Conservation (phyloP, 2,797 vertebrate genomes). For the Miichthys miiuy region DNA sequence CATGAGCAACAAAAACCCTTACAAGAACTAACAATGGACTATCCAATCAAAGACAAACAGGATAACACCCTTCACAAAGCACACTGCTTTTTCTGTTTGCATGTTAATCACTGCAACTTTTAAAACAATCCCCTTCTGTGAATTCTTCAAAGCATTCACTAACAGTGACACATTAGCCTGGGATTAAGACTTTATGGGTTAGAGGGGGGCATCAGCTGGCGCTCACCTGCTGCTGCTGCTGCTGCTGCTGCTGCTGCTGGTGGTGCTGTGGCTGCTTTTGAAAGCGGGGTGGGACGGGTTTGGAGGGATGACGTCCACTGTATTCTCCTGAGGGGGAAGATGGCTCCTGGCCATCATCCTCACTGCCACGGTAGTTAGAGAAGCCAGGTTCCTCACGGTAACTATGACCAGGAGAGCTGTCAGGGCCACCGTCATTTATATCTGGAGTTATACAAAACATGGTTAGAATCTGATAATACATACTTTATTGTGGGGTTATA, state of each 20-base stretch:
- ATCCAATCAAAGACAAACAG: slow-evolving; percentile 20
- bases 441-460: slow-evolving; percentile 50
- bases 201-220: slow-evolving; percentile 3
- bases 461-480: neutral
- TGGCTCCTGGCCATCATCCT: slow-evolving; percentile 89
- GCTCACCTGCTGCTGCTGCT: slow-evolving; percentile 77
- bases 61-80: neutral
- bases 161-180: slow-evolving; percentile 20
- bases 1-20: neutral
- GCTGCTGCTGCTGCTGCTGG: slow-evolving; percentile 74
- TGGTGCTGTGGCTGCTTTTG: slow-evolving; percentile 88
- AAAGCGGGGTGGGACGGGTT: slow-evolving; percentile 93
- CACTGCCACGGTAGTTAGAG: slow-evolving; percentile 80
- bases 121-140: slow-evolving; percentile 3
- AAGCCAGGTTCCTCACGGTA: slow-evolving; percentile 81
- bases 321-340: slow-evolving; percentile 91
- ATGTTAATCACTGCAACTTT: neutral
- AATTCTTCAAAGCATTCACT: slow-evolving; percentile 22
- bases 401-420: slow-evolving; percentile 84
- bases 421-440: slow-evolving; percentile 80
- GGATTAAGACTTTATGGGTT: slow-evolving; percentile 24
- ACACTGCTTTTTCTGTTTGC: slow-evolving; percentile 1
- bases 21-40: slow-evolving; percentile 4
- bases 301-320: slow-evolving; percentile 87
- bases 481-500: neutral